Evolutionary conservation across 2,888 invertebrate species (phyloP).

Genomic region (Latheticus oryzae): DNA sequence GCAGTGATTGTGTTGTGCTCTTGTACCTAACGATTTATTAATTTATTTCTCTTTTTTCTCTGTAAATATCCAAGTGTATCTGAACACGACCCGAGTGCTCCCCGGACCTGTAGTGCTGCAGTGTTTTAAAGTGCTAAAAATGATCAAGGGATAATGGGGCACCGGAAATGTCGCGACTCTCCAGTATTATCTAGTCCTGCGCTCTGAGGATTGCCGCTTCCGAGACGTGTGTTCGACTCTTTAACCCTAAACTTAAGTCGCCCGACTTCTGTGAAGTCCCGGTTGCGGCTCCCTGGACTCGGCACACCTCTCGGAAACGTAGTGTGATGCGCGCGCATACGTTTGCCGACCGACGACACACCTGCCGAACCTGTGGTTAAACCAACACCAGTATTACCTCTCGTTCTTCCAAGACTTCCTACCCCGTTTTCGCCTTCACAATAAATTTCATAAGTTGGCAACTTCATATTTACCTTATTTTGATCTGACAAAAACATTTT

Average conservation of each 20-base stretch:
- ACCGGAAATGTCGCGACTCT: conserved; percentile 67
- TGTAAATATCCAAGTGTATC: conserved; percentile 62
- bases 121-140: conserved; percentile 30
- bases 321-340: conserved; percentile 48
- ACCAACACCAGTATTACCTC: conserved; percentile 39
- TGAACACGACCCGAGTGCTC: conserved; percentile 52
- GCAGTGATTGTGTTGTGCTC: conserved; percentile 26
- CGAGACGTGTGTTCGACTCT: conserved; percentile 39
- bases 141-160: conserved; percentile 67
- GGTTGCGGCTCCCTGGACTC: conserved; percentile 7
- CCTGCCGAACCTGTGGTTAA: conserved; percentile 50
- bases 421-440: no score
- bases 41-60: conserved; percentile 58
- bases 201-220: conserved; percentile 54
- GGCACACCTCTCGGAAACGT: conserved; percentile 44
- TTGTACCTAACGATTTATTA: conserved; percentile 60
- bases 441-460: no score
- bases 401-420: no score
- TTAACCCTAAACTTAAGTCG: conserved; percentile 11
- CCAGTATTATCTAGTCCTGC: conserved; percentile 79
- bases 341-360: conserved; percentile 44
- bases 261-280: conserved; percentile 38
- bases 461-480: no score
- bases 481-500: no score
- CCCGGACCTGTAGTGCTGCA: conserved; percentile 36